Percentiles rank a stretch among this genome's conserved stretches.
Evolutionary conservation across 1,140 invertebrate genomes (phyloP).

Genomic region (Drosophila repletoides): DNA sequence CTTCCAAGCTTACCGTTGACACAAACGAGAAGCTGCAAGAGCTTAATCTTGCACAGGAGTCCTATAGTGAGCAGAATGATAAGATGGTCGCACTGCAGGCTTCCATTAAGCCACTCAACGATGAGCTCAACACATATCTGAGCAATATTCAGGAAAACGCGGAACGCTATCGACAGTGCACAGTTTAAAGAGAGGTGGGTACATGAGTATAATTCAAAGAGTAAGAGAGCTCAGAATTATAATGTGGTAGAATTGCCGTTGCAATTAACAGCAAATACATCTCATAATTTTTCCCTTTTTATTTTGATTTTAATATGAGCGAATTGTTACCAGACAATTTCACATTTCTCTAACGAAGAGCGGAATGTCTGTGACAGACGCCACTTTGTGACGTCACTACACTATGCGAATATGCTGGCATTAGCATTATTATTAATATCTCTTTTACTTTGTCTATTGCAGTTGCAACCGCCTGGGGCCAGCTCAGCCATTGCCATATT

Average conservation of each 20-base stretch:
- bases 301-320: too few species aligned
- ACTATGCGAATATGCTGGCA: too few species aligned
- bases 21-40: slow-evolving; percentile 89
- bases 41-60: slow-evolving; percentile 82
- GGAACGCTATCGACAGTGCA: slow-evolving; percentile 81
- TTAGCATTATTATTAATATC: too few species aligned
- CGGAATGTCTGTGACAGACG: too few species aligned
- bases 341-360: too few species aligned
- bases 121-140: slow-evolving; percentile 83
- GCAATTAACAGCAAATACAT: too few species aligned
- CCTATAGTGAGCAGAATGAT: slow-evolving; percentile 83
- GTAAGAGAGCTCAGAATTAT: background rate
- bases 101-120: slow-evolving; percentile 83
- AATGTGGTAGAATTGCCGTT: background rate
- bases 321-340: too few species aligned
- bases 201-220: background rate
- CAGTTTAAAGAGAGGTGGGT: slow-evolving; percentile 24
- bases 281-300: too few species aligned
- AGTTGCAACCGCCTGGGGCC: slow-evolving; percentile 10
- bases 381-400: too few species aligned
- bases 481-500: slow-evolving; percentile 52
- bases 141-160: slow-evolving; percentile 84
- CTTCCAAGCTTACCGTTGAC: slow-evolving; percentile 89
- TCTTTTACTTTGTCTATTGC: background rate
- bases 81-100: slow-evolving; percentile 83